Percentiles rank a stretch among this genome's conserved stretches.
Conservation (phyloP, 2,888 invertebrate genomes). For the Eupithecia subumbrata region DNA sequence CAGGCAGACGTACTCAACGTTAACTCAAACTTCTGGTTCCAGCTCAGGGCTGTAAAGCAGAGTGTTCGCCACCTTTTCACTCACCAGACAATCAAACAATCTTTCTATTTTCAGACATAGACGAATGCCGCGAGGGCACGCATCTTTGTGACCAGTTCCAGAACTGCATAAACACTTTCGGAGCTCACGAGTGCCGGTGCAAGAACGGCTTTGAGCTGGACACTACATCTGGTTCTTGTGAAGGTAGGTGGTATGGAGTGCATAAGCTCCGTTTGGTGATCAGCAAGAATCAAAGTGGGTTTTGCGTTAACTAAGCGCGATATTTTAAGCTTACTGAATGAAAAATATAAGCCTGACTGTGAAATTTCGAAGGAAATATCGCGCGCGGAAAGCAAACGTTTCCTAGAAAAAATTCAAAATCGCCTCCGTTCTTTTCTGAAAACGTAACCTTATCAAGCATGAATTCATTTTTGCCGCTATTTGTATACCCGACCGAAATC, state of each 20-base stretch:
- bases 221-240: constrained; percentile 70
- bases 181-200: constrained; percentile 80
- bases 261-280: neutral
- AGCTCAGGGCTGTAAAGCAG: too few relatives aligned
- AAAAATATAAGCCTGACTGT: neutral
- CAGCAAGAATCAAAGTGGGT: neutral
- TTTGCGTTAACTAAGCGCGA: neutral
- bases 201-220: constrained; percentile 77
- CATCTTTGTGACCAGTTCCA: constrained; percentile 80
- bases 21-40: too few relatives aligned
- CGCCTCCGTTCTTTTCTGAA: neutral
- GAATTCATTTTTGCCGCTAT: neutral
- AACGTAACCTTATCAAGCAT: neutral
- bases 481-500: neutral
- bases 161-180: constrained; percentile 80
- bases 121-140: constrained; percentile 89
- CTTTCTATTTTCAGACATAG: constrained; percentile 85
- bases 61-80: too few relatives aligned
- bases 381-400: neutral
- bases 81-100: too few relatives aligned
- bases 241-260: constrained; percentile 55
- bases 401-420: neutral
- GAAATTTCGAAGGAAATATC: neutral
- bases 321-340: neutral
- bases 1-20: too few relatives aligned